Evolutionary conservation across 2,797 vertebrate species (phyloP).

Genomic region (Paguma larvata): DNA sequence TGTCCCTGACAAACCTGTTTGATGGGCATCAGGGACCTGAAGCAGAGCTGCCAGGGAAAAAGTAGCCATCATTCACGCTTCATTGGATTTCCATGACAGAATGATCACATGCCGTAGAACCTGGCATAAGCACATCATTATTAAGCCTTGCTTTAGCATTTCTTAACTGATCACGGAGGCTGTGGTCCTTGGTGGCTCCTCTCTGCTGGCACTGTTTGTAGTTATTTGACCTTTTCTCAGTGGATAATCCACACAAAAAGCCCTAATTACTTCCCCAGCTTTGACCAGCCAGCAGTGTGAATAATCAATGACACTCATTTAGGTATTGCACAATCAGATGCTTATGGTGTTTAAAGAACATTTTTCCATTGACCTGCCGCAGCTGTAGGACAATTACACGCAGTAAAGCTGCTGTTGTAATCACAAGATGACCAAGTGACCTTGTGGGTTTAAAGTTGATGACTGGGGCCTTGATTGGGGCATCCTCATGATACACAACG

Average conservation of each 20-base stretch:
- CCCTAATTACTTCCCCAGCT: conserved; percentile 99
- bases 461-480: conserved; percentile 91
- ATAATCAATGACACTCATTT: conserved; percentile 98
- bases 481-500: conserved; percentile 85
- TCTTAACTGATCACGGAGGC: conserved; percentile 91
- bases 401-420: conserved; percentile 89
- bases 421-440: conserved; percentile 93
- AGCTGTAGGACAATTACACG: conserved; percentile 89
- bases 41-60: conserved; percentile 88
- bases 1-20: conserved; percentile 91
- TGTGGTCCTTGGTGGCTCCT: conserved; percentile 90
- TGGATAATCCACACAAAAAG: conserved; percentile 98
- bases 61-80: conserved; percentile 91
- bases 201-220: conserved; percentile 95
- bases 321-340: conserved; percentile 96
- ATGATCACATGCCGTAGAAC: conserved; percentile 91
- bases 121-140: conserved; percentile 92
- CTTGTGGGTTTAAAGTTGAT: conserved; percentile 94
- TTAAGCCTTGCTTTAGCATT: conserved; percentile 91
- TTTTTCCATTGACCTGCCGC: conserved; percentile 92
- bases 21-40: conserved; percentile 90
- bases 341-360: conserved; percentile 91
- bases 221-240: conserved; percentile 98
- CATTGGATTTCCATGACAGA: conserved; percentile 94
- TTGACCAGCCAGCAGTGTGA: conserved; percentile 93